Base-by-base conservation (phyloP, 1,140 invertebrate species). In the Hylaeus anthracinus region DNA sequence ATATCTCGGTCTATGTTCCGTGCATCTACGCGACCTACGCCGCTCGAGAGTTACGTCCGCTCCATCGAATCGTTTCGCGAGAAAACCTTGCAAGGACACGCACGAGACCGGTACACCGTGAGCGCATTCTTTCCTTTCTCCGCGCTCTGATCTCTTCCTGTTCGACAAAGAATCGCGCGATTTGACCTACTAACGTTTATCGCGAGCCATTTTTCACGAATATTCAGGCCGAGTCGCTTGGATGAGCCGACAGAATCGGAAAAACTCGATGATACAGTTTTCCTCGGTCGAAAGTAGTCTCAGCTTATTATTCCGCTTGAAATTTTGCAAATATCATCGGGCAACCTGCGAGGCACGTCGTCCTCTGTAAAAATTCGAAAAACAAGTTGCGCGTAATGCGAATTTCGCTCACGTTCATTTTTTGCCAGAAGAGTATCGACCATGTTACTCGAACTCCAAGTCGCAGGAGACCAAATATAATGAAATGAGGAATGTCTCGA, bases 1-100 rank as follows among this genome's bases (percentile, higher is more conserved):
- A 91, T 91, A 90, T 89, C 73, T 82, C 82, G 72, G 79, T 84
- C 88, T 89, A 82, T 84, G 84, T 81, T 55, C 72, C 67, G 63
- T 75, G 73, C 78, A 78, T 66, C 72, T 60, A 75, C 65, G 37
- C 65, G 26, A 53, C 69, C 45, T 10, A 48, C 37, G 48, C 3
- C 41, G 39, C 1, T 64, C 15, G 45, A 43, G 41, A 79, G 26
- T 70, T 56, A 41, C 48, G 66, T 65, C 39, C 66, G 9, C 15
- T 43, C 12, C 66, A 37, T 72, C 53, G 26, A 72, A 55, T 75
- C 56, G 51, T 64, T 58, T 14, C 55, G 14, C 45, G 66, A n/a
- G 41, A 76, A 81, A 83, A 81, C 79, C 79, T 81, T 83, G 78
- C 82, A 81, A 83, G 82, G 78, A 81, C 78, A 63, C 39, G 12